These are phyloP conservation scores for Craseonycteris thonglongyai DNA, from an alignment of 2,113 vertebrate species.

Conservation along the genomic window DNA sequence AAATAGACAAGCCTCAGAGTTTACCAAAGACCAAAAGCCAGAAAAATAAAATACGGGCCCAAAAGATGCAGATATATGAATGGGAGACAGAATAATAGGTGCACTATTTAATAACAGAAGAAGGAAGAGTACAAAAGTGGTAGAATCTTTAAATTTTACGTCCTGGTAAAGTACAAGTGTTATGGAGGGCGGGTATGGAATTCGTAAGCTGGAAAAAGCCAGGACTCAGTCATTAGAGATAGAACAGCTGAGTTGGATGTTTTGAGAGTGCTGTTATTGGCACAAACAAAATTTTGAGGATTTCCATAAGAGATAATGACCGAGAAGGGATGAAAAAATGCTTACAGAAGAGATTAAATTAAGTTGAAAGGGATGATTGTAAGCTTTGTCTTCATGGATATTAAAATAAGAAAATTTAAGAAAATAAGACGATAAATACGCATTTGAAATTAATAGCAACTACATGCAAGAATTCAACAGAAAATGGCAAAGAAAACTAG, in stretches of 20 bases:
- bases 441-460: background rate
- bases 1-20: background rate
- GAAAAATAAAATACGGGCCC: background rate
- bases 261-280: background rate
- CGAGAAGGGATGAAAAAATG: background rate
- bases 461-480: background rate
- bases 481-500: background rate
- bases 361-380: background rate
- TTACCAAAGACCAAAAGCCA: background rate
- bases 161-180: background rate
- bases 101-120: background rate
- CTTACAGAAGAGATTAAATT: background rate
- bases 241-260: background rate
- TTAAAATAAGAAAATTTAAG: background rate
- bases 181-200: background rate
- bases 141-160: background rate
- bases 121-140: background rate
- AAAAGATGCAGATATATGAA: background rate
- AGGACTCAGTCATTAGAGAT: background rate
- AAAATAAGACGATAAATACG: background rate
- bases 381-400: background rate
- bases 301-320: background rate
- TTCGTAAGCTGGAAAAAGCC: background rate
- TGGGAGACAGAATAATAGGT: background rate
- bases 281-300: background rate